phyloP scores from a whole-genome alignment of 2,888 invertebrate species.

The Leptinotarsa rubiginosa region DNA sequence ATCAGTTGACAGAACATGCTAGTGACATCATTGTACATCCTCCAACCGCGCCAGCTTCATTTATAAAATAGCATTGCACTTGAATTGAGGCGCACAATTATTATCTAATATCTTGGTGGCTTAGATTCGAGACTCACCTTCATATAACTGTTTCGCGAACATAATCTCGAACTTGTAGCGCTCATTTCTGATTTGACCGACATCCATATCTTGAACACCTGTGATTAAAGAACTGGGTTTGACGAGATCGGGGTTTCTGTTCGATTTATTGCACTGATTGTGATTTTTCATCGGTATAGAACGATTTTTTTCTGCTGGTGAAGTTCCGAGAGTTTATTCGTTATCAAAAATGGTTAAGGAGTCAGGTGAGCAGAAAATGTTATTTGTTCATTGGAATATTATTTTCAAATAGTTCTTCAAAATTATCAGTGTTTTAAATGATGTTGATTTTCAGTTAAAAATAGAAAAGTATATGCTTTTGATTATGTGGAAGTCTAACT shows the following conservation, averaged over 20 bases:
- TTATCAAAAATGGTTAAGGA: neutral
- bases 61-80: slow-evolving; percentile 34
- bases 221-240: slow-evolving; percentile 20
- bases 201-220: slow-evolving; percentile 47
- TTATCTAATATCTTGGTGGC: slow-evolving; percentile 28
- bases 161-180: slow-evolving; percentile 45
- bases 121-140: slow-evolving; percentile 35
- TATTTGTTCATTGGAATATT: too few relatives aligned
- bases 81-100: slow-evolving; percentile 28
- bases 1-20: neutral
- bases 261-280: neutral
- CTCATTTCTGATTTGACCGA: slow-evolving; percentile 58
- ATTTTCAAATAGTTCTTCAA: too few relatives aligned
- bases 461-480: too few relatives aligned
- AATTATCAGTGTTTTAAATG: too few relatives aligned
- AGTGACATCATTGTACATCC: slow-evolving; percentile 27
- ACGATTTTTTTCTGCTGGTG: neutral
- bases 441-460: too few relatives aligned
- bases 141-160: slow-evolving; percentile 57
- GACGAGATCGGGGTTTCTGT: neutral
- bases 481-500: too few relatives aligned
- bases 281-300: neutral
- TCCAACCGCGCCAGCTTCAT: slow-evolving; percentile 24
- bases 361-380: neutral
- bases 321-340: neutral